These are phyloP conservation scores for Centropus unirufus DNA, from an alignment of 2,113 vertebrate genomes.

Conservation along the genomic window DNA sequence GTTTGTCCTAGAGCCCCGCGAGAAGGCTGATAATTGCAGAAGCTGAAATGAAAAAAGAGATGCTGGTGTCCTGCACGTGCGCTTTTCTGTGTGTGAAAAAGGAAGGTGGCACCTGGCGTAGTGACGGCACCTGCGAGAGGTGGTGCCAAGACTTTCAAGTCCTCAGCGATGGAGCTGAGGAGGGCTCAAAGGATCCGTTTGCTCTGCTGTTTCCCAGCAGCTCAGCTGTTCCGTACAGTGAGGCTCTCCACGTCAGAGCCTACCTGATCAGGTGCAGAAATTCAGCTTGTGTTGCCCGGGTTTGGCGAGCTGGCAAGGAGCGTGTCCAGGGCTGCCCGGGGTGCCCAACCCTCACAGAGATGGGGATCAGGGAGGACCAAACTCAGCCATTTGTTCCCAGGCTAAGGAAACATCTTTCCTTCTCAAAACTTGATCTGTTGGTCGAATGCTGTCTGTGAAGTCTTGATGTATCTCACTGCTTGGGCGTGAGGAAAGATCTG, in stretches of 20 bases:
- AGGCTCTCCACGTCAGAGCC: background rate
- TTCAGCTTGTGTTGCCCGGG: background rate
- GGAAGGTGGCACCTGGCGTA: background rate
- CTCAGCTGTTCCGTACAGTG: background rate
- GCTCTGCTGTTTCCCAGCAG: background rate
- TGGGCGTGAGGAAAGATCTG: background rate
- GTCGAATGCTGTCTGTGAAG: background rate
- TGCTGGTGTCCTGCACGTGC: background rate
- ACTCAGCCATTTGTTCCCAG: background rate
- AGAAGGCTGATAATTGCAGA: background rate
- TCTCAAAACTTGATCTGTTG: background rate
- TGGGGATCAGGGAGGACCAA: background rate
- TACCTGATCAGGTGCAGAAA: background rate
- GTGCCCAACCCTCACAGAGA: background rate
- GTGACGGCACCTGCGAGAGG: too few relatives aligned
- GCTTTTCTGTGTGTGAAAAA: background rate
- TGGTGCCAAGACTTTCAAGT: background rate
- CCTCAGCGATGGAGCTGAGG: background rate
- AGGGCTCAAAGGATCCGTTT: background rate
- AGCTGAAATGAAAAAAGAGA: background rate
- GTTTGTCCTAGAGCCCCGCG: background rate
- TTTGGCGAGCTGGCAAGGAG: background rate
- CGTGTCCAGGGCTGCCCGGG: background rate
- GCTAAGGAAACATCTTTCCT: background rate
- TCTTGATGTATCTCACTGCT: background rate